phyloP scores from a whole-genome alignment of 2,797 vertebrate species.

The Gymnoscopelus braueri region DNA sequence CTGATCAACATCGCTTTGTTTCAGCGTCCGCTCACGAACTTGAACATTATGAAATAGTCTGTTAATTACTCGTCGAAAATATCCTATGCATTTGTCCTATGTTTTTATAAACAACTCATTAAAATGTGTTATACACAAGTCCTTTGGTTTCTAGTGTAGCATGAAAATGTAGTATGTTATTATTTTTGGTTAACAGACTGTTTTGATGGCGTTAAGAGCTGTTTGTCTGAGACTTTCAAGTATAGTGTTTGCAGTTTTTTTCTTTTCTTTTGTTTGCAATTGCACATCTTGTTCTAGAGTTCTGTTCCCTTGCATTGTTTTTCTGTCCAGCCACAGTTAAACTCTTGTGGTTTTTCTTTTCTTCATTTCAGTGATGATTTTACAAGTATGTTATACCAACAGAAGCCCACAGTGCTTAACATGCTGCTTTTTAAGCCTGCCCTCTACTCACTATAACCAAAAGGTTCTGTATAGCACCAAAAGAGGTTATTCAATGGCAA shows the following conservation, averaged over 20 bases:
- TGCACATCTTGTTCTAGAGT: constrained; percentile 29
- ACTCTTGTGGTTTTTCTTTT: neutral
- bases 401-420: constrained; percentile 8
- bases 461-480: constrained; percentile 28
- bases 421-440: neutral
- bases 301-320: constrained; percentile 11
- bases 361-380: constrained; percentile 9
- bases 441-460: neutral
- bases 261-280: constrained; percentile 37
- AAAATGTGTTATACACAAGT: constrained; percentile 25
- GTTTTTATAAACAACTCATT: constrained; percentile 18
- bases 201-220: constrained; percentile 41
- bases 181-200: constrained; percentile 44
- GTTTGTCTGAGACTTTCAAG: constrained; percentile 41
- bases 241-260: constrained; percentile 44
- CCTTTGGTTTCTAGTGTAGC: constrained; percentile 22
- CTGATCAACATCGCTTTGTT: constrained; percentile 10
- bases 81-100: constrained; percentile 7
- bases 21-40: constrained; percentile 25
- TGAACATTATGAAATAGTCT: constrained; percentile 29
- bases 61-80: constrained; percentile 11
- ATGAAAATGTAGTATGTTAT: constrained; percentile 48
- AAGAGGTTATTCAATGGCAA: constrained; percentile 33
- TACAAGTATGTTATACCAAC: neutral
- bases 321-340: neutral